Conservation (phyloP, 2,113 vertebrate species). For the Ranitomeya imitator region DNA sequence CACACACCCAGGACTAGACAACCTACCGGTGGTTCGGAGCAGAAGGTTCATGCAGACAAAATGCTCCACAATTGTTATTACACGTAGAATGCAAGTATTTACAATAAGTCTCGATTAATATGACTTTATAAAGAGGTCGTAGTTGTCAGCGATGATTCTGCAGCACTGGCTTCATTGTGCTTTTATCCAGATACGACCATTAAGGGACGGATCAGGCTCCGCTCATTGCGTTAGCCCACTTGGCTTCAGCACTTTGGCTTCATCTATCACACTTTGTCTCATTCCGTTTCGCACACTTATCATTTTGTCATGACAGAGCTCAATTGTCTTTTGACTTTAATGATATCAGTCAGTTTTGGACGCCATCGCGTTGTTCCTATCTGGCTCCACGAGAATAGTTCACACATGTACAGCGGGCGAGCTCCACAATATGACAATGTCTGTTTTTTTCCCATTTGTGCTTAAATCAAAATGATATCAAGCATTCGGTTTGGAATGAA, state of each 20-base stretch:
- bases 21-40: no score
- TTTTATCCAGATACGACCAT: not conserved
- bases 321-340: conserved; percentile 47
- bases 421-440: conserved; percentile 26
- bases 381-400: conserved; percentile 27
- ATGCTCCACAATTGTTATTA: not conserved
- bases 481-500: conserved; percentile 33
- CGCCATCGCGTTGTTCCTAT: conserved; percentile 17
- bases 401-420: conserved; percentile 38
- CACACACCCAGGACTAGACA: no score
- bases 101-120: not conserved
- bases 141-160: not conserved
- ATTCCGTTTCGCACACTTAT: conserved; percentile 48
- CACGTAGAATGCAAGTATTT: not conserved
- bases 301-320: conserved; percentile 50
- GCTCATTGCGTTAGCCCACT: conserved; percentile 5
- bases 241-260: conserved; percentile 41
- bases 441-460: conserved; percentile 26
- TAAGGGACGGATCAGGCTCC: not conserved
- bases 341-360: conserved; percentile 49
- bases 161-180: not conserved
- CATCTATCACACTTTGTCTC: conserved; percentile 49
- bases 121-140: not conserved
- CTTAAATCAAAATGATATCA: conserved; percentile 27
- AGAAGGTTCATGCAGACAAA: not conserved